These are phyloP conservation scores for Xanthostigma xanthostigma DNA, from an alignment of 2,888 invertebrate genomes.

Conservation along the genomic window DNA sequence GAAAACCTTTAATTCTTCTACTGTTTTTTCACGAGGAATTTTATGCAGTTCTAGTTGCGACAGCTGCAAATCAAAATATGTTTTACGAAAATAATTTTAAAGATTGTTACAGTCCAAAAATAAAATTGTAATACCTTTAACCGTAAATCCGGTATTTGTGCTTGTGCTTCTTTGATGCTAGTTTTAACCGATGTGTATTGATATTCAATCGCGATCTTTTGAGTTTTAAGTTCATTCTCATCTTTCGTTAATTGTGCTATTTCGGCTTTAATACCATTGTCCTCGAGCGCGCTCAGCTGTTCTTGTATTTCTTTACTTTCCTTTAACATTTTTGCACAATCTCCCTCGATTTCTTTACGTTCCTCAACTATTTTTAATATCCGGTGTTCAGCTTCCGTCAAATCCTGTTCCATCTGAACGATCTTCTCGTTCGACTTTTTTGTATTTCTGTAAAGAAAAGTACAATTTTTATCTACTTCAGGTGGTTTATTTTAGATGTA, in stretches of 20 bases:
- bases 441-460: conserved; percentile 41
- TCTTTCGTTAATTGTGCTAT: conserved; percentile 42
- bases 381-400: conserved; percentile 49
- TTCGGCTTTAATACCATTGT: conserved; percentile 39
- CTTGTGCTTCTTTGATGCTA: conserved; percentile 37
- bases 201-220: conserved; percentile 61
- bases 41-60: conserved; percentile 43
- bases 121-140: not conserved
- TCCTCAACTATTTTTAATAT: conserved; percentile 40
- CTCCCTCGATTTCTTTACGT: conserved; percentile 40
- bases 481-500: not conserved
- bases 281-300: conserved; percentile 19
- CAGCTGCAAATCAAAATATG: conserved; percentile 26
- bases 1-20: conserved; percentile 34
- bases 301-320: conserved; percentile 40
- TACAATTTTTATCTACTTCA: not conserved
- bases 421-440: conserved; percentile 64
- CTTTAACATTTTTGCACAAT: conserved; percentile 36
- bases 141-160: conserved; percentile 35
- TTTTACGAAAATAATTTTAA: not conserved
- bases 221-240: conserved; percentile 51
- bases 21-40: conserved; percentile 34
- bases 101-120: conserved; percentile 2
- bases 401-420: conserved; percentile 54
- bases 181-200: conserved; percentile 45